A percentile compares a stretch with the other conserved stretches of the same genome.
These are phyloP conservation scores for Oscarella lobularis DNA, from an alignment of 37 sponge, comb jelly and placozoan species.

Conservation along the genomic window DNA sequence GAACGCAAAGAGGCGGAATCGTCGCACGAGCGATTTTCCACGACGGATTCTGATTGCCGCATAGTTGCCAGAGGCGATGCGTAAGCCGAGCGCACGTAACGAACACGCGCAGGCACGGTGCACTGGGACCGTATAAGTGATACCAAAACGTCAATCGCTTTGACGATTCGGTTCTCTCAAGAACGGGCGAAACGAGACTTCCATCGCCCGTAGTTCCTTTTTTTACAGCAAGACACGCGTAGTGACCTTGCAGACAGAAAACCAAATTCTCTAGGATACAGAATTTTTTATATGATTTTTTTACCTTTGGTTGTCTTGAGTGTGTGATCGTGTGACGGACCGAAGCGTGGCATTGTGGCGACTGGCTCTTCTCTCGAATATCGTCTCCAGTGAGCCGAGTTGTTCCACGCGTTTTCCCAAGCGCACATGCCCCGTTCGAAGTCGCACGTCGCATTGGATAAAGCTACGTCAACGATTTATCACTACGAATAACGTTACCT, in stretches of 20 bases:
- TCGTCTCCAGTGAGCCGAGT: not conserved
- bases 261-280: no score
- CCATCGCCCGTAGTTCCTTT: no score
- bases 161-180: no score
- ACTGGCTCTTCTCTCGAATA: no score
- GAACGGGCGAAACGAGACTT: no score
- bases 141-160: not conserved
- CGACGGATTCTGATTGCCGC: not conserved
- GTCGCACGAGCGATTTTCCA: not conserved
- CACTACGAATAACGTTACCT: not conserved
- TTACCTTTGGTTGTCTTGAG: no score
- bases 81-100: not conserved
- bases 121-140: not conserved
- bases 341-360: no score
- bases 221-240: no score
- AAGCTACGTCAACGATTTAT: not conserved
- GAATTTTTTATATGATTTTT: no score
- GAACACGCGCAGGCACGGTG: not conserved
- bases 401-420: not conserved
- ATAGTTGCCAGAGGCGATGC: not conserved
- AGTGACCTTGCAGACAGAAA: no score
- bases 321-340: not conserved
- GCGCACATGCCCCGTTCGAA: not conserved
- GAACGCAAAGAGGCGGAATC: not conserved
- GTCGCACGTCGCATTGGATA: not conserved